Conservation (phyloP, 1,140 invertebrate species). For the Archivesica marissinica region DNA sequence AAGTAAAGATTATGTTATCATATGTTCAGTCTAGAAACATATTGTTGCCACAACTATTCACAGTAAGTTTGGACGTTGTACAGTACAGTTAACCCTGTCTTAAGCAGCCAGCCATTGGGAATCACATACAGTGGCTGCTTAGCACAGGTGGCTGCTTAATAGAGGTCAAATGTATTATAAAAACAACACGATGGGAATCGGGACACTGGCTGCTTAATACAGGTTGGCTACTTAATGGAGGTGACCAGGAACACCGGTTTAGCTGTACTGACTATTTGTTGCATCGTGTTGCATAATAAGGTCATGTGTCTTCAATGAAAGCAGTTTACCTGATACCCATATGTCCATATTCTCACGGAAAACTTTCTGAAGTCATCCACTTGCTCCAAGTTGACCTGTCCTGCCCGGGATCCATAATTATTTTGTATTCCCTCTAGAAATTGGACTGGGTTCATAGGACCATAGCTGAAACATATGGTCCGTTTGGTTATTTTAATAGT, state of each 20-base stretch:
- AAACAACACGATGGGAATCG: too few species aligned
- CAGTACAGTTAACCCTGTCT: too few species aligned
- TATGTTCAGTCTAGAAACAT: not conserved
- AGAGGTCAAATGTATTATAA: too few species aligned
- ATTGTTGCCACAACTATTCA: not conserved
- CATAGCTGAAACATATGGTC: constrained; percentile 22
- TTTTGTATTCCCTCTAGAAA: constrained; percentile 67
- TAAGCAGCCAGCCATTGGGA: too few species aligned
- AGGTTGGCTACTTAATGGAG: too few species aligned
- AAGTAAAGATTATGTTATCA: not conserved
- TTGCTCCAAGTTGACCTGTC: not conserved
- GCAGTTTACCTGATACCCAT: constrained; percentile 33
- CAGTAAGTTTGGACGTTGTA: too few species aligned
- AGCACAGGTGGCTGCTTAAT: too few species aligned
- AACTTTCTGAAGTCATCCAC: constrained; percentile 60
- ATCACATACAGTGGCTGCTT: too few species aligned
- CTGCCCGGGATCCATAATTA: constrained; percentile 51
- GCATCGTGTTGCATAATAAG: not conserved
- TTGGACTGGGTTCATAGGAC: constrained; percentile 68
- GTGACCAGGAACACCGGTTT: too few species aligned
- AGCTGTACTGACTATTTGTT: not conserved
- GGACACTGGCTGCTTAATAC: too few species aligned
- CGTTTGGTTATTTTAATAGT: too few species aligned
- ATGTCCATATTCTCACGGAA: constrained; percentile 16
- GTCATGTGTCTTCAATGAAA: too few species aligned